Base-by-base conservation (phyloP, 2,888 invertebrate genomes). In the Dione vanillae region DNA sequence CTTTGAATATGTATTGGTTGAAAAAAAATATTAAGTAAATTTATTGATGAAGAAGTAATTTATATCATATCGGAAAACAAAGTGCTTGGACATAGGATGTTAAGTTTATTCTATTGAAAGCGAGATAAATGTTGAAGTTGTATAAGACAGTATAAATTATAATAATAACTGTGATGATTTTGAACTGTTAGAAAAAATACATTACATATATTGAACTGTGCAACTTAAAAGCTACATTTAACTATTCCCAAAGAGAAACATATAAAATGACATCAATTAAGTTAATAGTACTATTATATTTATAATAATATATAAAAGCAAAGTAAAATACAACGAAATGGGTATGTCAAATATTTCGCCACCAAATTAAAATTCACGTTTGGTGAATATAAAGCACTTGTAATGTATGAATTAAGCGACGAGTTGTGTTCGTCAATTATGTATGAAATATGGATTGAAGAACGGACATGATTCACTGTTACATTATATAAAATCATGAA, bases 391-490 rank as follows among this genome's bases (percentile, higher is more conserved):
- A 74, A 67, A 56, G 35, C 16, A 65, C 35, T 65, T 40, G 27
- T 10, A 37, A 71, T 70, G 83, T 80, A 81, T 81, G 80, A 80
- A 82, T 82, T 78, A 78, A 79, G 78, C 81, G 81, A 84, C 82
- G 79, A 80, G 74, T 75, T 78, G 71, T 73, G 78, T 78, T 79
- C 77, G 75, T 79, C 81, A 83, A 71, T 65, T 64, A 85, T 85
- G 78, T 75, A 80, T 80, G 79, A 79, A 79, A 82, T 81, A 80
- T 76, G 74, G 68, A 73, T 74, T 58, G 41, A 41, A 37, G 47
- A 16, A 45, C 19, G 16, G 49, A 19, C 40, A 37, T 35, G 47
- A 49, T 20, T 40, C 12, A 10, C 19, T 8, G 61, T 61, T 56
- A 9, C 41, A 43, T 43, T 47, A 35, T 47, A 62, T 62, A 62